Evolutionary conservation across 2,888 invertebrate genomes (phyloP), one percentile per base, ranked within the genome.

Genomic region (Andrena praecox): DNA sequence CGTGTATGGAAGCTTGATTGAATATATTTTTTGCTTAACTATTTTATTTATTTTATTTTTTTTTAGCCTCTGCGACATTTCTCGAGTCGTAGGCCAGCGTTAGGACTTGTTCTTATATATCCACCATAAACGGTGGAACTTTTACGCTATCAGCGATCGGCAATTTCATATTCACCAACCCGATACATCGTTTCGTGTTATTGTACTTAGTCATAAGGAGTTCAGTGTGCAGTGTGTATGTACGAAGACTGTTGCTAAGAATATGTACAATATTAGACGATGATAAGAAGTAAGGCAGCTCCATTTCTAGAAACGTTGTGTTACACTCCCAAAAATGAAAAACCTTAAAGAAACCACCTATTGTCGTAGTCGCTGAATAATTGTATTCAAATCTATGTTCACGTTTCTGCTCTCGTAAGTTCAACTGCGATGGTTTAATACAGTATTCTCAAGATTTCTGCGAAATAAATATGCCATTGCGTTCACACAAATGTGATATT

Each of bases 211-310:
- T 35, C 35, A 31, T 71, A 82, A 50, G 72, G 50, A 62, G 20
- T 71, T 71, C 52, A 75, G 52, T 31, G 60, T 66, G 60, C 52
- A 20, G 42, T 66, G 31, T 72, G 63, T 33, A 50, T 76, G 75
- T 82, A 69, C 73, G 76, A 82, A 83, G 59, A 80, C 16, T 71
- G 42, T 83, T 70, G 42, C 27, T 76, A 59, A 72, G 59, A 35
- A 33, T 56, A 64, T 77, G 76, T 85, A 79, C 70, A 85, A 50
- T 78, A 80, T 76, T 78, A 73, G 67, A 48, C 42, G 48, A 54
- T 63, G 31, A 69, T 35, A 42, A 73, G 35, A 52, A 52, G 29
- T 56, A 75, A 74, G 68, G 20, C 56, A 63, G 48, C 63, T 56
- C 66, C 24, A 50, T 74, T 74, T 74, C 29, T 78, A 68, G 63